Evolutionary conservation across 2,888 invertebrate genomes (phyloP).

Genomic region (Diaperis boleti): DNA sequence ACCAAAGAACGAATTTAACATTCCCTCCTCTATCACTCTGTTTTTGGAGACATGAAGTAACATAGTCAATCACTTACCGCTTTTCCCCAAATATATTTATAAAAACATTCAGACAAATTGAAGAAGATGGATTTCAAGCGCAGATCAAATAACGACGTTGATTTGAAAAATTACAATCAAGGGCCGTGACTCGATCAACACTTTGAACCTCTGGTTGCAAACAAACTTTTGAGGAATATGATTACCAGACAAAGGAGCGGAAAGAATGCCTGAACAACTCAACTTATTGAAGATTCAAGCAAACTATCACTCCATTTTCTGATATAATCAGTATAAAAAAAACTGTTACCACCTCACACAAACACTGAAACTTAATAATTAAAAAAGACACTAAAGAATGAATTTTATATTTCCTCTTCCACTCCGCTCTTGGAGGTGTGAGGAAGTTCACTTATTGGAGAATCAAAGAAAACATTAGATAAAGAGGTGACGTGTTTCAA

Average conservation of each 20-base stretch:
- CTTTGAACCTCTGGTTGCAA: neutral
- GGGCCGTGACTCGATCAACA: constrained; percentile 11
- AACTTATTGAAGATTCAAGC: constrained; percentile 8
- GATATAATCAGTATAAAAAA: constrained; percentile 2
- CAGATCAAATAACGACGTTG: constrained; percentile 18
- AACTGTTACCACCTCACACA: neutral
- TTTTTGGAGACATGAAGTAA: too few species aligned
- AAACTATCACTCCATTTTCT: constrained; percentile 8
- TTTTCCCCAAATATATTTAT: too few species aligned
- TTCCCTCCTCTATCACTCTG: too few species aligned
- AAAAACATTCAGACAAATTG: too few species aligned
- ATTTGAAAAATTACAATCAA: constrained; percentile 1
- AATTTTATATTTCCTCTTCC: too few species aligned
- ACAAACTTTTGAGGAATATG: neutral
- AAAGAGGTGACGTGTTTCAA: too few species aligned
- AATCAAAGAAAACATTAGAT: constrained; percentile 4
- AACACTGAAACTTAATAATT: neutral
- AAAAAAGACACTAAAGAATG: too few species aligned
- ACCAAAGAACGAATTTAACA: too few species aligned
- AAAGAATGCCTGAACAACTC: constrained; percentile 15
- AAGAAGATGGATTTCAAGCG: neutral
- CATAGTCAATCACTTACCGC: too few species aligned
- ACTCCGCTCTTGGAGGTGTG: neutral
- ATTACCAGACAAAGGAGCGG: constrained; percentile 6
- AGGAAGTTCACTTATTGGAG: neutral